These are phyloP conservation scores for Pampusana beccarii DNA, from an alignment of 2,113 vertebrate genomes.

Conservation along the genomic window DNA sequence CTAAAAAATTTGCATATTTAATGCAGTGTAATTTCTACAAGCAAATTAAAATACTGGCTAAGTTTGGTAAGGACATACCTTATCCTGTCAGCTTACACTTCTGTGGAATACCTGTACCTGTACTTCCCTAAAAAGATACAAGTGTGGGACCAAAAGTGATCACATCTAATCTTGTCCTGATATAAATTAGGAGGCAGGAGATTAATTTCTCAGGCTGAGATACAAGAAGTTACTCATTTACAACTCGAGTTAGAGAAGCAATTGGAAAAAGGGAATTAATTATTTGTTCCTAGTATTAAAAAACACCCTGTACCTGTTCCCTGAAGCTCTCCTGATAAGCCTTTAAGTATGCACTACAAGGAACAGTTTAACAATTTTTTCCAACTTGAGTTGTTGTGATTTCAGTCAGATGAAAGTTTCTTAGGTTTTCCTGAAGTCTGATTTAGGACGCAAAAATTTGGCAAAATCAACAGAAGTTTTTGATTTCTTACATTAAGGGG, in stretches of 20 bases:
- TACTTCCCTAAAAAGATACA: not conserved
- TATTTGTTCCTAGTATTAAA: not conserved
- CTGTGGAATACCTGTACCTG: not conserved
- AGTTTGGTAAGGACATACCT: not conserved
- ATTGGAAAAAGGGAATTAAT: not conserved
- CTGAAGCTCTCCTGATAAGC: not conserved
- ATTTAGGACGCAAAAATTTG: not conserved
- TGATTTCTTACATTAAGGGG: not conserved
- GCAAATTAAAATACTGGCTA: not conserved
- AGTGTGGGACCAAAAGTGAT: not conserved
- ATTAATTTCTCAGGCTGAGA: not conserved
- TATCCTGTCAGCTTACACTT: not conserved
- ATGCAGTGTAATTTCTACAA: not conserved
- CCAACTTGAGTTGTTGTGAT: not conserved
- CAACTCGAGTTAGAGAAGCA: not conserved
- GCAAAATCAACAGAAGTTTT: not conserved
- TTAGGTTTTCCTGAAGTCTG: not conserved
- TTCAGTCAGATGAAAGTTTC: not conserved
- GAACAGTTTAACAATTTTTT: not conserved
- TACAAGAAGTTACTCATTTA: not conserved
- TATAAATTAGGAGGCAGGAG: not conserved
- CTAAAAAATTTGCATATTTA: not conserved
- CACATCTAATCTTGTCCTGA: not conserved
- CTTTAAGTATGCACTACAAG: not conserved
- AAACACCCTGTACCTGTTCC: not conserved